Evolutionary conservation across 2,797 vertebrate genomes (phyloP), one percentile per base, ranked within the genome.

Genomic region (Acipenser transmontanus): DNA sequence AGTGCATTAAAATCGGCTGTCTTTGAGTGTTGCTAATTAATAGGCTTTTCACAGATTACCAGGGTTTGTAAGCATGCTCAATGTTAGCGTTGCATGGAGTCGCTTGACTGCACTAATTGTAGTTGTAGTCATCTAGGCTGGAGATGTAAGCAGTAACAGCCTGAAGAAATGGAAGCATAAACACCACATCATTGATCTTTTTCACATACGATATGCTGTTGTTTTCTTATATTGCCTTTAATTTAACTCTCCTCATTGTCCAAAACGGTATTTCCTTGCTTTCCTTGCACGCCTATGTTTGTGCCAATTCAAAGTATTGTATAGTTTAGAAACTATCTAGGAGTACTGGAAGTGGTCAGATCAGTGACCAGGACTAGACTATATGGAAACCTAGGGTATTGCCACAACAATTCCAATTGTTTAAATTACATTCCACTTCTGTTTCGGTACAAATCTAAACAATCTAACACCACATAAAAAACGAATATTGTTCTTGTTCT

Each of bases 11-110:
- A 9, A 47, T 47, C 48, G 60, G 49, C 78, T 74, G 74, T 76
- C 82, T 81, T 80, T 20, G 50, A 77, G 73, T 77, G 83, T 81
- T 83, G 82, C 82, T 84, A 88, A 90, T 88, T 51, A 50, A 14
- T 61, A n/a, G 52, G 49, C 49, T 87, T 83, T 81, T 88, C 81
- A 81, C 60, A 61, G 17, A 20, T 61, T 61, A 8, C 60, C 17
- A 20, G 2, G 47, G 14, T 34, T 61, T 61, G 1, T 57, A 13
- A 13, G 54, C 54, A 57, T n/a, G 14, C 9, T 57, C 60, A 9
- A 17, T 9, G 1, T 61, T 47, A 14, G 17, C 60, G 20, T 61
- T 61, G 17, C 17, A 34, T 61, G 13, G 47, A 7, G 9, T 34
- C 47, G 17, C 60, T 61, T 47, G 17, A 34, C 17, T 61, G 17